Percentiles rank a stretch among this genome's conserved stretches.
phyloP scores from a whole-genome alignment of 2,113 vertebrate genomes.

The Dicerorhinus sumatrensis region DNA sequence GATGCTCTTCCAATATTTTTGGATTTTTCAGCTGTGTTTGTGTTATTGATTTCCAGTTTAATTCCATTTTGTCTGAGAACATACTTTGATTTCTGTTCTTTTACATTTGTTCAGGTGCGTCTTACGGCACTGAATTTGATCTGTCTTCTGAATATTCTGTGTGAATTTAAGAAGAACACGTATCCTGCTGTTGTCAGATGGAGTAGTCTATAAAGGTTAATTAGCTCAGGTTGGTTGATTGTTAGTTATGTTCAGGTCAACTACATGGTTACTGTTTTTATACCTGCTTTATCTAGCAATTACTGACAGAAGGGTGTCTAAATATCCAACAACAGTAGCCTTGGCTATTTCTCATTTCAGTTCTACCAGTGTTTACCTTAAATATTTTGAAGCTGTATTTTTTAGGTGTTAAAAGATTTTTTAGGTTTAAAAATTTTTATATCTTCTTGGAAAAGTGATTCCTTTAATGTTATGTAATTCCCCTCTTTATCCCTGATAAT shows the following conservation, averaged over 20 bases:
- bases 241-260: no score
- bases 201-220: neutral
- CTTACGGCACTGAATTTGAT: neutral
- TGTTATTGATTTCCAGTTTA: neutral
- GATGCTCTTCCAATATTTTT: neutral
- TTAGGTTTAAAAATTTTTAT: neutral
- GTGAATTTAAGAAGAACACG: neutral
- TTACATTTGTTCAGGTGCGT: neutral
- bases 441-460: neutral
- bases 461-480: neutral
- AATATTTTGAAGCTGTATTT: neutral
- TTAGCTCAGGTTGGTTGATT: neutral
- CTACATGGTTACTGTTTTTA: no score
- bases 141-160: neutral
- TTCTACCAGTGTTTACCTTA: neutral
- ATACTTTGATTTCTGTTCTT: neutral
- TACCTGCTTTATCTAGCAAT: no score
- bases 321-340: no score
- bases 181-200: neutral
- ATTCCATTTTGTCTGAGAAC: neutral
- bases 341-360: neutral
- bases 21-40: neutral
- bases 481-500: neutral
- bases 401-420: neutral
- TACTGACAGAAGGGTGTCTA: no score